Evolutionary conservation across 2,888 invertebrate genomes (phyloP).

Genomic region (Heliconius erato): DNA sequence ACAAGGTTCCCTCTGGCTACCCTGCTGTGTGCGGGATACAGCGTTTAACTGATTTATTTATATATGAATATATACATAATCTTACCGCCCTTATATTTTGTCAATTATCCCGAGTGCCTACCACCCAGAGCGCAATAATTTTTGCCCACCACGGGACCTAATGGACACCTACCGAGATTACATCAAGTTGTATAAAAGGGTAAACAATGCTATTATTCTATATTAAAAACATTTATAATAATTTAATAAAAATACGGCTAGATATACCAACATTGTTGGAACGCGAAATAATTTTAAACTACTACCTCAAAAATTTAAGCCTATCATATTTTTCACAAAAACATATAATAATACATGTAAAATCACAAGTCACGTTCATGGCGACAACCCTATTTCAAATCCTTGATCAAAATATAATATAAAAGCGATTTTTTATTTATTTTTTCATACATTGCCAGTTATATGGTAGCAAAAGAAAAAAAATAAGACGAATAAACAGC

Average conservation of each 20-base stretch:
- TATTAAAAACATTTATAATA: constrained; percentile 3
- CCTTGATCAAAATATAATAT: constrained; percentile 54
- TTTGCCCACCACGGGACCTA: constrained; percentile 65
- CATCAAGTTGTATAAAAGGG: constrained; percentile 59
- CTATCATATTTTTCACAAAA: constrained; percentile 45
- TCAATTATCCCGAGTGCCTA: constrained; percentile 53
- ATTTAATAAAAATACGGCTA: not conserved
- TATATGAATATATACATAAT: not conserved
- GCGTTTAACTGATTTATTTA: too few relatives aligned
- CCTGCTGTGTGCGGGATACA: too few relatives aligned
- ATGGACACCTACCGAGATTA: constrained; percentile 66
- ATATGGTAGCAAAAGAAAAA: not conserved
- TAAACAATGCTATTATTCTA: constrained; percentile 56
- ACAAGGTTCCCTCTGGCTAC: too few relatives aligned
- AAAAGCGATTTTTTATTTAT: constrained; percentile 27
- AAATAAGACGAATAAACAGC: constrained; percentile 47
- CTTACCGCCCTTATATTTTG: constrained; percentile 38
- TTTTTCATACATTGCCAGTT: constrained; percentile 21
- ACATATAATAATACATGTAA: constrained; percentile 64
- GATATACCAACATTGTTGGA: not conserved
- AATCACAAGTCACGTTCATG: constrained; percentile 81
- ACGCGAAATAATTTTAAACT: not conserved
- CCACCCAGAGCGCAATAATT: constrained; percentile 75
- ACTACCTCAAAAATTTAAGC: constrained; percentile 20
- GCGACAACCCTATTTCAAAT: constrained; percentile 81